These are phyloP conservation scores for Amblyteles armatorius DNA, from an alignment of 2,888 invertebrate species.

Conservation along the genomic window DNA sequence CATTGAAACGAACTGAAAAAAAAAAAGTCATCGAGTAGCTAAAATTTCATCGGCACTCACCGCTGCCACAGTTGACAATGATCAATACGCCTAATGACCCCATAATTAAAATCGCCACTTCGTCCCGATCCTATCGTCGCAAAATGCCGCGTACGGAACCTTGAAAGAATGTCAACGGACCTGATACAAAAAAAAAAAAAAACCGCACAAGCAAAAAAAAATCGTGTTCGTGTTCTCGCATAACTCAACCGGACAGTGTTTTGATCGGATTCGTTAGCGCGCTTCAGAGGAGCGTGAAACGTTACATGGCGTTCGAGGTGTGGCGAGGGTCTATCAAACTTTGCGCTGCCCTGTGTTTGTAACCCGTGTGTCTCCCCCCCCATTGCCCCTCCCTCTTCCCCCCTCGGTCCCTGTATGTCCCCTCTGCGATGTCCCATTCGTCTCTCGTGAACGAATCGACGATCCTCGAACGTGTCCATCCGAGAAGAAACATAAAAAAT, in stretches of 20 bases:
- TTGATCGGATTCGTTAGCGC: slow-evolving; percentile 75
- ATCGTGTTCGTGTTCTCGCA: slow-evolving; percentile 64
- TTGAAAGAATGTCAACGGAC: slow-evolving; percentile 14
- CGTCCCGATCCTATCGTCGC: background rate
- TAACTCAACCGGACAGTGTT: slow-evolving; percentile 73
- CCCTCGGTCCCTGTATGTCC: slow-evolving; percentile 4
- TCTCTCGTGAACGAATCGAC: slow-evolving; percentile 33
- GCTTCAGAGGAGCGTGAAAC: slow-evolving; percentile 78
- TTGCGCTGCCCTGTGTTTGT: slow-evolving; percentile 49
- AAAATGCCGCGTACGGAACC: background rate
- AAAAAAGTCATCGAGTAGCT: background rate
- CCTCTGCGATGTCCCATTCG: slow-evolving; percentile 16
- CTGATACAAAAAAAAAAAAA: slow-evolving; percentile 9
- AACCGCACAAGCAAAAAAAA: slow-evolving; percentile 12
- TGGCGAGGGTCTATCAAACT: slow-evolving; percentile 75
- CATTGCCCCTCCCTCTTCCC: background rate
- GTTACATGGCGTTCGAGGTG: slow-evolving; percentile 77
- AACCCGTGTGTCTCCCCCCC: slow-evolving; percentile 35
- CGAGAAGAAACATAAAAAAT: slow-evolving; percentile 45
- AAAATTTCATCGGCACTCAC: background rate
- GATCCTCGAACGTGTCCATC: slow-evolving; percentile 47
- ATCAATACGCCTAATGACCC: background rate
- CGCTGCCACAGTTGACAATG: background rate
- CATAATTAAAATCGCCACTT: slow-evolving; percentile 3
- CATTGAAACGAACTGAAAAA: background rate